Evolutionary conservation across 2,113 vertebrate genomes (phyloP).

Genomic region (Riparia riparia): DNA sequence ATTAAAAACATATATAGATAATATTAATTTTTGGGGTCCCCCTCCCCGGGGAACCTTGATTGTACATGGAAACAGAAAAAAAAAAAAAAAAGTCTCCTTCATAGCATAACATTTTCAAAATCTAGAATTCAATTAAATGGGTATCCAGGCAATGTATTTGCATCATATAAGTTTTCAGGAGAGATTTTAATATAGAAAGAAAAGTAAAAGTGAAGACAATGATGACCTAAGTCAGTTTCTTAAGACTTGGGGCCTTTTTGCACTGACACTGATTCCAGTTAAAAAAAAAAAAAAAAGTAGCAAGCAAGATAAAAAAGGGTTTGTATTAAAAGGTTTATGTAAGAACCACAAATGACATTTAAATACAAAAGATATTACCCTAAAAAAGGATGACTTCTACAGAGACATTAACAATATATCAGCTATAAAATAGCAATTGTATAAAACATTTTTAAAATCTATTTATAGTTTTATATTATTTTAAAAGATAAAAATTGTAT

Average conservation of each 20-base stretch:
- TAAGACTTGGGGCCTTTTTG: no score
- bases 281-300: neutral
- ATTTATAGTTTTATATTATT: neutral
- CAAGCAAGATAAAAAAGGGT: neutral
- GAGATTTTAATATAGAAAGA: neutral
- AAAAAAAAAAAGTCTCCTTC: fast-evolving
- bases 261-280: neutral
- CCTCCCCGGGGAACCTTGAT: neutral
- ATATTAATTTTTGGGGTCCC: no score
- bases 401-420: neutral
- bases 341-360: neutral
- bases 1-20: neutral
- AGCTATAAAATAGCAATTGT: neutral
- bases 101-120: neutral
- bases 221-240: neutral
- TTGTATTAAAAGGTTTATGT: neutral
- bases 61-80: neutral
- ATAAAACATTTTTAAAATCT: neutral
- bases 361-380: neutral
- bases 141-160: neutral
- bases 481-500: neutral
- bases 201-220: neutral
- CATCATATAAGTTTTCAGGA: neutral
- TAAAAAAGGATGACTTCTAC: neutral
- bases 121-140: neutral